phyloP scores from a whole-genome alignment of 2,797 vertebrate genomes.

The Halcyon smyrnensis region DNA sequence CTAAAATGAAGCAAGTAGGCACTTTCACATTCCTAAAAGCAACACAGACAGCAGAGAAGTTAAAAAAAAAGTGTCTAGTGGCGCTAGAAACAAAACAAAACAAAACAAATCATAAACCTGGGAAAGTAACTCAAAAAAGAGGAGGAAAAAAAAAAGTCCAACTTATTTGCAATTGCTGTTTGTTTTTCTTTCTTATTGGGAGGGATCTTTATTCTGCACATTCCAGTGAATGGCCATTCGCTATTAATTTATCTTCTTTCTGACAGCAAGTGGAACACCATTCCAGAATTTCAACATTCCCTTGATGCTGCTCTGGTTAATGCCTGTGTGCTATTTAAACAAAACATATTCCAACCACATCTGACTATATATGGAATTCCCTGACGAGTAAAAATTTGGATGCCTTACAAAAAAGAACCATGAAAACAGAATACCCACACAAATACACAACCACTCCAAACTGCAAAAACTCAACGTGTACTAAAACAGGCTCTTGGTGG shows the following conservation, averaged over 20 bases:
- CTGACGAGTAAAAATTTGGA: constrained; percentile 52
- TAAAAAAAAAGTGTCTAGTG: not conserved
- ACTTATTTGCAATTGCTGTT: not conserved
- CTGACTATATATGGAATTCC: constrained; percentile 78
- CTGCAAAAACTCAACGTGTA: not conserved
- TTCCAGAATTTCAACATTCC: constrained; percentile 59
- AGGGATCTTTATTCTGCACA: constrained; percentile 37
- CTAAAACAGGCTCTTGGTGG: constrained; percentile 90
- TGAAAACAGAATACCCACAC: not conserved
- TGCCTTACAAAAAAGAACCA: constrained; percentile 40
- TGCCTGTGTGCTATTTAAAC: constrained; percentile 70
- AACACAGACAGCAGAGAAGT: not conserved
- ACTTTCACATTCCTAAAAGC: not conserved
- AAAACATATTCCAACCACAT: constrained; percentile 69
- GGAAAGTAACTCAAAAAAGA: constrained; percentile 6
- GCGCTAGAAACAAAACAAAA: not conserved
- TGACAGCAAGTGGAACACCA: constrained; percentile 39
- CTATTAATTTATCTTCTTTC: constrained; percentile 54
- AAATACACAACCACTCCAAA: not conserved
- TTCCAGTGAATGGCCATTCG: not conserved
- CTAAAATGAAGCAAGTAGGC: constrained; percentile 1
- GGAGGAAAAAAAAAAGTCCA: not conserved
- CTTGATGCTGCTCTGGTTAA: constrained; percentile 49
- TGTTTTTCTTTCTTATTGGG: not conserved
- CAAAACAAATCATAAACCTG: not conserved